phyloP scores from a whole-genome alignment of 1,140 invertebrate species.

The Propsilocerus akamusi region DNA sequence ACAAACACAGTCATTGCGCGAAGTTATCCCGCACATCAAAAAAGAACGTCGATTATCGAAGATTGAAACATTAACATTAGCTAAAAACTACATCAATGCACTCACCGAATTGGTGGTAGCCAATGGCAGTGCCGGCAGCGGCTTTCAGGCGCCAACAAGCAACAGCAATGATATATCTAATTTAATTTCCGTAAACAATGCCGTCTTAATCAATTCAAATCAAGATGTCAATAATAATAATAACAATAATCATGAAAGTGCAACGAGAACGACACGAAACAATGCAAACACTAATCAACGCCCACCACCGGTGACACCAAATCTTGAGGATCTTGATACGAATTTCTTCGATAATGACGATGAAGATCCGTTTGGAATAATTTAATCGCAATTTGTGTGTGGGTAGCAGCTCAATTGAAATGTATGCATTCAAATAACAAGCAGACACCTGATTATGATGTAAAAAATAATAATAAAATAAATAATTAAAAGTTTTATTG shows the following conservation, averaged over 20 bases:
- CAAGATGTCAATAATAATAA: constrained; percentile 4
- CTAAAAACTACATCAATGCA: constrained; percentile 82
- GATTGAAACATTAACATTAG: constrained; percentile 72
- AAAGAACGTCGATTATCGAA: constrained; percentile 69
- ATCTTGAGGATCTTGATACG: neutral
- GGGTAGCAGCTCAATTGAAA: no score
- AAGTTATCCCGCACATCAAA: constrained; percentile 75
- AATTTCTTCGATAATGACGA: neutral
- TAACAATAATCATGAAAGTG: neutral
- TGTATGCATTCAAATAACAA: no score
- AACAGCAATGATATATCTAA: constrained; percentile 1
- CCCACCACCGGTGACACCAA: neutral
- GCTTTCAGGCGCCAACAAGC: neutral
- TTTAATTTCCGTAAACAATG: constrained; percentile 1
- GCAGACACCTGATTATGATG: no score
- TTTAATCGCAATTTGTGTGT: no score
- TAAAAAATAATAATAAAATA: no score
- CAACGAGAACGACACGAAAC: neutral
- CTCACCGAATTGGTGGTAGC: constrained; percentile 61
- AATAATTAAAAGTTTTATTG: no score
- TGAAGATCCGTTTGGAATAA: neutral
- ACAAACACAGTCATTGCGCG: constrained; percentile 56
- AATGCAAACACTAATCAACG: neutral
- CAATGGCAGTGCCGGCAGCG: neutral
- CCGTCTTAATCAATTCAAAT: neutral